phyloP scores from a whole-genome alignment of 2,888 invertebrate species.

The Lepetodrilus schrolli region DNA sequence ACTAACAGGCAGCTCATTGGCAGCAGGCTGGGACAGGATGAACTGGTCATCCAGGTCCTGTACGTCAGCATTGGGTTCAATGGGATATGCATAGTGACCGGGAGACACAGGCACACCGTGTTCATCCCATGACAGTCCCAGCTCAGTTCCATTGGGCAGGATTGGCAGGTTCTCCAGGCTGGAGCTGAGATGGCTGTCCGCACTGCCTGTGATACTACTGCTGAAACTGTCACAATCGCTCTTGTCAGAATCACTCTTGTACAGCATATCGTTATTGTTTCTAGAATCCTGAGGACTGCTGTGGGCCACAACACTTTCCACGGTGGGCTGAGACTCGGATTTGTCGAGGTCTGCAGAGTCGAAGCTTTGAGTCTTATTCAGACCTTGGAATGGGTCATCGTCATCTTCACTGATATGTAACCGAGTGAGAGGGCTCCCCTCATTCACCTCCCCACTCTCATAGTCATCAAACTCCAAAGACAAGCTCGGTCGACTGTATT shows the following conservation, averaged over 20 bases:
- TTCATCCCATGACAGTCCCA: conserved; percentile 28
- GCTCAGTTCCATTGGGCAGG: not conserved
- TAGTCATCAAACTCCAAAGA: conserved; percentile 44
- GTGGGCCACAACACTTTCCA: conserved; percentile 2
- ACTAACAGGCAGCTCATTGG: conserved; percentile 22
- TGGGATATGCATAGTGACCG: conserved; percentile 14
- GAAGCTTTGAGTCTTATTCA: conserved; percentile 4
- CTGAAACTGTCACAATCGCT: conserved; percentile 12
- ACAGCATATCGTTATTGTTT: not conserved
- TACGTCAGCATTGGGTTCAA: conserved; percentile 1
- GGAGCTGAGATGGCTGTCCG: not conserved
- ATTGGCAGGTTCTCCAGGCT: conserved; percentile 4
- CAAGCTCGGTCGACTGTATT: not conserved
- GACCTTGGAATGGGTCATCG: not conserved
- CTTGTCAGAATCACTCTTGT: not conserved
- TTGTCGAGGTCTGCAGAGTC: conserved; percentile 3
- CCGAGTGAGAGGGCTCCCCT: conserved; percentile 44
- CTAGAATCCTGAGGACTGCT: not conserved
- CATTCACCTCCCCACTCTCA: conserved; percentile 43
- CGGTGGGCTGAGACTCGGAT: conserved; percentile 9
- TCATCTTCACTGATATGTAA: conserved; percentile 50
- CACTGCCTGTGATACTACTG: conserved; percentile 10
- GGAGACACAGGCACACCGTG: conserved; percentile 29
- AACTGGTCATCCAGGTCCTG: conserved; percentile 24
- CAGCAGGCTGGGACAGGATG: conserved; percentile 21